phyloP scores from a whole-genome alignment of 2,113 vertebrate species.

The Cyphomyrus plagiostoma region DNA sequence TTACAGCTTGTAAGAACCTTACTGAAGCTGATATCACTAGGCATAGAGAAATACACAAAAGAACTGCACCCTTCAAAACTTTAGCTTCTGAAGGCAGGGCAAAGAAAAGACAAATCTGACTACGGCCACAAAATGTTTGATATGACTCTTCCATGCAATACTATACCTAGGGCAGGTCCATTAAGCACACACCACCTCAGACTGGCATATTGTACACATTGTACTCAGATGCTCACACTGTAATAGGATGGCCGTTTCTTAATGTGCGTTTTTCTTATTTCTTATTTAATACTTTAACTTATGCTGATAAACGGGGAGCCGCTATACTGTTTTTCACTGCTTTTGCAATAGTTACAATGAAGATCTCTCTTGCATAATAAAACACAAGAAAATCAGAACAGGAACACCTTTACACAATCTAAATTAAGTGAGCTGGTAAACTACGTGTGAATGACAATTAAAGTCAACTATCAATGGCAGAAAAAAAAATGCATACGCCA shows the following conservation, averaged over 20 bases:
- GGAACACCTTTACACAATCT: not conserved
- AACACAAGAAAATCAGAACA: not conserved
- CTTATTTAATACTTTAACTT: too few species aligned
- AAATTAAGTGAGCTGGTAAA: not conserved
- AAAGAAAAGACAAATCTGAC: not conserved
- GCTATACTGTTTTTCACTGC: too few species aligned
- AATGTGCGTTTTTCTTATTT: too few species aligned
- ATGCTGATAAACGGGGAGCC: too few species aligned
- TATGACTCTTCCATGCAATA: too few species aligned
- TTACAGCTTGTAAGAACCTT: not conserved
- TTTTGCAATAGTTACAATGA: too few species aligned
- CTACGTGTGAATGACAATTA: not conserved
- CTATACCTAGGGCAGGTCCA: too few species aligned
- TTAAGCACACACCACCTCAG: too few species aligned
- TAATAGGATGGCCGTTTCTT: too few species aligned
- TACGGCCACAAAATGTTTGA: not conserved
- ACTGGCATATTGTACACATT: too few species aligned
- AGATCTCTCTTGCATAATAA: not conserved
- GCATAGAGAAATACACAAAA: not conserved
- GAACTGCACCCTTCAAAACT: not conserved
- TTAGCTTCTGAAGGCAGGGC: not conserved
- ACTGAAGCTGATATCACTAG: not conserved
- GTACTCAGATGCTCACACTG: too few species aligned
- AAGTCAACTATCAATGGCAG: not conserved
- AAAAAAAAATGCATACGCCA: not conserved